Evolutionary conservation across 2,797 vertebrate species (phyloP), one percentile per base, ranked within the genome.

Genomic region (Enteromius unitaeniatus): DNA sequence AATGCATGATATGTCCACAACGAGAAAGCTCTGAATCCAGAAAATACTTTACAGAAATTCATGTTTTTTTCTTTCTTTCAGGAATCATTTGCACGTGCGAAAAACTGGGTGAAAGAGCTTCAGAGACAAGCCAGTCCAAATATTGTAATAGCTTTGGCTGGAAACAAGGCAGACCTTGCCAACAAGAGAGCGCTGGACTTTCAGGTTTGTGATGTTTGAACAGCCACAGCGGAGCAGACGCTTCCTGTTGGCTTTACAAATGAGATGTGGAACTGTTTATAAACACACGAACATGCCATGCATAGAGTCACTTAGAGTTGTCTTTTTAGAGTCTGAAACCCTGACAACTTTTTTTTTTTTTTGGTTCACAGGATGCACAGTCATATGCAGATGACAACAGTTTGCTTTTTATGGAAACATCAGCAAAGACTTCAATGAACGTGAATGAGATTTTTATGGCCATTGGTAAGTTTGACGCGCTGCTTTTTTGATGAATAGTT

Each of bases 401-500:
- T 91, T 96, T 99, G 94, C 95, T 99, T 89, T 99, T 99, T 90
- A 99, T 99, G 98, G 98, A 99, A 89, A 99, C 98, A 0, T 99
- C 98, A 87, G 98, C 98, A 47, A 99, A 99, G 95, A 99, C 98
- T 37, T 98, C 98, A 87, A 96, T 99, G 97, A 99, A 99, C 82
- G 98, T 99, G 89, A 99, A 99, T 80, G 98, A 99, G 96, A 99
- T 99, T 93, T 99, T 99, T 94, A 97, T 99, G 98, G 98, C 97
- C 93, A 99, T 99, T 87, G 98, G 98, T 99, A 93, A 94, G 96
- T 51, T 67, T 79, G 11, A n/a, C 6, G 1, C 21, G 1, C 28
- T n/a, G 34, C 47, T n/a, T 75, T 70, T 72, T 37, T 37, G 51
- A 4, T 13, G 9, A 37, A 75, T 19, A 47, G 7, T 47, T 47